Percentiles rank a stretch among this genome's conserved stretches.
Conservation (phyloP, 1,140 invertebrate species). For the Kradibia gibbosae region DNA sequence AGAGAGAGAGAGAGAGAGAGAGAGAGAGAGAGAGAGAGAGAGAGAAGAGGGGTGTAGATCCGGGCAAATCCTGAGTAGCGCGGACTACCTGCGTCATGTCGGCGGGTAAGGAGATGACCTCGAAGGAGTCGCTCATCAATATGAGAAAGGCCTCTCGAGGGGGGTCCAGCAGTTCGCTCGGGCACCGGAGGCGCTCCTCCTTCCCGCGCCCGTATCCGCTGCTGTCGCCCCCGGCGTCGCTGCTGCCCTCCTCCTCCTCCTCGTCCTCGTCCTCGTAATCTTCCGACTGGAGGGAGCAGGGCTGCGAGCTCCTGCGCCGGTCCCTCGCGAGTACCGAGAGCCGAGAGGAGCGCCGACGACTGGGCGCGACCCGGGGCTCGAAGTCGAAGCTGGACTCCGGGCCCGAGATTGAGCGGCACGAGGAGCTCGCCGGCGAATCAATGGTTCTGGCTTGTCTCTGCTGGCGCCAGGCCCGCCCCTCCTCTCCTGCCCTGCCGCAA, state of each 20-base stretch:
- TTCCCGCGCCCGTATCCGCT: conserved; percentile 8
- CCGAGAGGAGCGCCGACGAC: conserved; percentile 24
- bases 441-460: conserved; percentile 57
- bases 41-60: too few species aligned
- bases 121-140: conserved; percentile 73
- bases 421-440: conserved; percentile 72
- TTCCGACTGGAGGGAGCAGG: not conserved
- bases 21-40: too few species aligned
- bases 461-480: not conserved
- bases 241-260: conserved; percentile 6
- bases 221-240: not conserved
- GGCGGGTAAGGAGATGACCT: conserved; percentile 71
- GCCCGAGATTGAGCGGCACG: conserved; percentile 68
- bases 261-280: conserved; percentile 18
- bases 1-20: too few species aligned
- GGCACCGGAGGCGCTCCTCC: conserved; percentile 26
- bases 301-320: not conserved
- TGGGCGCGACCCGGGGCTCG: conserved; percentile 44
- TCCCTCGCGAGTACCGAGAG: not conserved
- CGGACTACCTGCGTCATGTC: conserved; percentile 70
- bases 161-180: conserved; percentile 13
- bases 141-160: conserved; percentile 68
- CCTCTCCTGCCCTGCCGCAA: not conserved
- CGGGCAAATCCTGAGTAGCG: too few species aligned
- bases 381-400: conserved; percentile 53